Base-by-base conservation (phyloP, 2,888 invertebrate species). In the Gnatocerus cornutus region DNA sequence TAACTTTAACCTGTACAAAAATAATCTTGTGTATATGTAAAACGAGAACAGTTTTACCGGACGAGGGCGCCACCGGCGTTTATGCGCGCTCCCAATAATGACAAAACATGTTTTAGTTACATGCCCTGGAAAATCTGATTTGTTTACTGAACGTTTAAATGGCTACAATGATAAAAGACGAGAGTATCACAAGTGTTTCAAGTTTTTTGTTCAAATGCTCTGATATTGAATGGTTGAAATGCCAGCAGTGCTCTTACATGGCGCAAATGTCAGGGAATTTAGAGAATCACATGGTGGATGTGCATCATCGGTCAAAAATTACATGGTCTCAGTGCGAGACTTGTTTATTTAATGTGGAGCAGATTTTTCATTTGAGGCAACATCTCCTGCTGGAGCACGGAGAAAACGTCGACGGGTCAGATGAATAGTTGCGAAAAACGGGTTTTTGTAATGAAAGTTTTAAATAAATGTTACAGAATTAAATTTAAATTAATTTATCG, bases 241-340 rank as follows among this genome's bases (percentile, higher is more conserved):
- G 43, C 7, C 10, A 43, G 13, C 43, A 43, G 43, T 43, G 10
- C 7, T 43, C 13, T 3, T 43, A 43, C 7, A 43, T 43, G 43
- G 43, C 43, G 7, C 9, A 12, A 43, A 6, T 43, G 6, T 9
- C 7, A 6, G 43, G 43, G 7, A 12, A 6, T 8, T n/a, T 37
- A n/a, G 37, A n/a, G 37, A 37, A n/a, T n/a, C 37, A 37, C 37
- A 37, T 37, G 37, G 37, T 37, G n/a, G n/a, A 8, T n/a, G 37
- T n/a, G 9, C 43, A 10, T 43, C 12, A 9, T 3, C 10, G 12
- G 10, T 43, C 43, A 7, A 43, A 13, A 7, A n/a, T 43, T 4
- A 10, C 1, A 12, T 43, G 43, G 43, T 43, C 7, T 12, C 9
- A 43, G 6, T 43, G 43, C 13, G 7, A 13, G 3, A 7, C 7